Conservation (phyloP, 2,888 invertebrate genomes). For the Macropis europaea region DNA sequence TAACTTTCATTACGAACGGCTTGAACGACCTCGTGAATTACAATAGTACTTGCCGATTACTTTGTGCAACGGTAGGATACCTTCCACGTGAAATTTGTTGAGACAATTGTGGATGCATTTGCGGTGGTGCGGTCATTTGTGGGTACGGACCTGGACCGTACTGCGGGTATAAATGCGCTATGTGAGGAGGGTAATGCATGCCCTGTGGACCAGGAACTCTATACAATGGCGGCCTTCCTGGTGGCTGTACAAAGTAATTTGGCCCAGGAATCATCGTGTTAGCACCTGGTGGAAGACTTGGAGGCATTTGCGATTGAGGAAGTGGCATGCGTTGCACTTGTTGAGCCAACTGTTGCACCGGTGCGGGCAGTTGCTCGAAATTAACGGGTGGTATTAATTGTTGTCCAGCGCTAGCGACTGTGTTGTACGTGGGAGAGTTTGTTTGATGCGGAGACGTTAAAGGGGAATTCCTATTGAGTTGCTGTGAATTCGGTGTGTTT, state of each 20-base stretch:
- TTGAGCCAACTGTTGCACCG: slow-evolving; percentile 78
- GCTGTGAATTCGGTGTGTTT: slow-evolving; percentile 59
- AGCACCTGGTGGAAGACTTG: slow-evolving; percentile 74
- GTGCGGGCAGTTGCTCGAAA: slow-evolving; percentile 77
- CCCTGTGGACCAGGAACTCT: slow-evolving; percentile 71
- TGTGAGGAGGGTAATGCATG: slow-evolving; percentile 74
- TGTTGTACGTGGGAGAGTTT: slow-evolving; percentile 69
- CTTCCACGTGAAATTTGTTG: slow-evolving; percentile 71
- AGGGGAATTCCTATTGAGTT: slow-evolving; percentile 64
- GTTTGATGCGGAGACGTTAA: slow-evolving; percentile 72
- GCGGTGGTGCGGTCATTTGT: slow-evolving; percentile 68
- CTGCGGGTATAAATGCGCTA: slow-evolving; percentile 73
- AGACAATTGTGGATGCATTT: slow-evolving; percentile 72
- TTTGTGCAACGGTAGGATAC: slow-evolving; percentile 67
- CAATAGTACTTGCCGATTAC: slow-evolving; percentile 49
- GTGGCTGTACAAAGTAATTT: slow-evolving; percentile 78
- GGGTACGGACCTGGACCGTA: slow-evolving; percentile 67
- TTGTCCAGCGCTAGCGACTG: slow-evolving; percentile 45
- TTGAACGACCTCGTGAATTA: not conserved
- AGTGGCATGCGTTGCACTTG: slow-evolving; percentile 78
- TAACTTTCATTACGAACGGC: not conserved
- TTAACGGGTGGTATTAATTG: slow-evolving; percentile 74
- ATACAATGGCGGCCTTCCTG: slow-evolving; percentile 78
- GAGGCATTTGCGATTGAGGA: slow-evolving; percentile 73
- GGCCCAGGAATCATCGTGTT: slow-evolving; percentile 74